Base-by-base conservation (phyloP, 2,888 invertebrate genomes). In the Hirtodrosophila alboralis region DNA sequence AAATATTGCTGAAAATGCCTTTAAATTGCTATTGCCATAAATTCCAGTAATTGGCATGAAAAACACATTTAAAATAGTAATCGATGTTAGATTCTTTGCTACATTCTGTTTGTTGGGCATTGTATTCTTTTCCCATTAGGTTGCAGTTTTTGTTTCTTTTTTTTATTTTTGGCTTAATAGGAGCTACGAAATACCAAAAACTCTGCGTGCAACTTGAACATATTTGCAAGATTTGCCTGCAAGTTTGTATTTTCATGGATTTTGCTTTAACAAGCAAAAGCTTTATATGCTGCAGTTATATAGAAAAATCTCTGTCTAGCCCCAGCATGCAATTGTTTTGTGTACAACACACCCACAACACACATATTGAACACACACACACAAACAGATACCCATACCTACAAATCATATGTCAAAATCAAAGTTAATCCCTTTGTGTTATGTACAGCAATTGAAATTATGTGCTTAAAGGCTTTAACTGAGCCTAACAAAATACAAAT, bases 381-480 rank as follows among this genome's bases (percentile, higher is more conserved):
- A 12, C n/a, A 21, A 71, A 18, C n/a, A 33, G 3, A 14, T 13
- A 8, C 14, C 9, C 57, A 58, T 44, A 13, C 36, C 33, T 41
- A 54, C 80, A 64, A 75, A 75, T 79, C 86, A 84, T 66, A 79
- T 69, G 84, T 79, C 86, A 75, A 86, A 79, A 79, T 79, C 86
- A 86, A 86, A 79, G 84, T 86, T 85, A 85, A 85, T 79, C 86
- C 86, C 68, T 68, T 79, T 84, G 86, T 84, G 79, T 79, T 84
- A 71, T 86, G 86, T 75, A 79, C 64, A 60, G 80, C 79, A 79
- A 84, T 86, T 79, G 84, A 86, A 79, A 86, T 79, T 86, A 79
- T 84, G 72, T 84, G 86, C 86, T 79, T 86, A 79, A 79, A 66
- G 84, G 79, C 86, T 85, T 84, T 66, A 75, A 30, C 61, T 38